Percentiles rank a stretch among this genome's conserved stretches.
Evolutionary conservation across 2,113 vertebrate genomes (phyloP).

Genomic region (Semnornis frantzii): DNA sequence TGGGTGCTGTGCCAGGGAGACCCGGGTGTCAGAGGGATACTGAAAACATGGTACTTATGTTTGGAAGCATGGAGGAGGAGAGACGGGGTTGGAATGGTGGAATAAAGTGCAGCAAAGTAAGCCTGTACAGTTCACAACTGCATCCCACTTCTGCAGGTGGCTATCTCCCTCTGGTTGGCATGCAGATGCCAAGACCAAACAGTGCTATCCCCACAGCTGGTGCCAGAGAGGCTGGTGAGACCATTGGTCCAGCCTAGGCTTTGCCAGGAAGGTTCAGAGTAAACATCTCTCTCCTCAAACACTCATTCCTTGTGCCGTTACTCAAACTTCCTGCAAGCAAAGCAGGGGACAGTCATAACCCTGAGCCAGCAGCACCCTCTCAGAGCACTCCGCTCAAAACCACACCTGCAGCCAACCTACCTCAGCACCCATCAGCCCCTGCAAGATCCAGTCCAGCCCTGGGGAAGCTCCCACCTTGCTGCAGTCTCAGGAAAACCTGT

Average conservation of each 20-base stretch:
- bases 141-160: background rate
- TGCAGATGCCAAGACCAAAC: background rate
- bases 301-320: background rate
- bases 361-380: background rate
- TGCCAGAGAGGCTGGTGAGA: background rate
- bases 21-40: background rate
- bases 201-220: accelerated
- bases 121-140: background rate
- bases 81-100: background rate
- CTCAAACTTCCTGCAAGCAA: background rate
- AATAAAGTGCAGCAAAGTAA: background rate
- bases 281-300: background rate
- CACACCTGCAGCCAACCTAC: too few relatives aligned
- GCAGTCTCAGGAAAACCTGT: too few relatives aligned
- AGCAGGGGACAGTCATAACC: background rate
- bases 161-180: background rate
- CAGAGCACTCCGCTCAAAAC: background rate
- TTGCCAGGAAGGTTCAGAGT: background rate
- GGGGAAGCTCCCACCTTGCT: accelerated
- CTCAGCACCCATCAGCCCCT: background rate
- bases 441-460: background rate
- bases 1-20: accelerated
- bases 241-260: background rate
- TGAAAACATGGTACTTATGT: background rate
- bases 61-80: background rate